Base-by-base conservation (phyloP, 2,797 vertebrate species). In the Brachyrhaphis roseni region DNA sequence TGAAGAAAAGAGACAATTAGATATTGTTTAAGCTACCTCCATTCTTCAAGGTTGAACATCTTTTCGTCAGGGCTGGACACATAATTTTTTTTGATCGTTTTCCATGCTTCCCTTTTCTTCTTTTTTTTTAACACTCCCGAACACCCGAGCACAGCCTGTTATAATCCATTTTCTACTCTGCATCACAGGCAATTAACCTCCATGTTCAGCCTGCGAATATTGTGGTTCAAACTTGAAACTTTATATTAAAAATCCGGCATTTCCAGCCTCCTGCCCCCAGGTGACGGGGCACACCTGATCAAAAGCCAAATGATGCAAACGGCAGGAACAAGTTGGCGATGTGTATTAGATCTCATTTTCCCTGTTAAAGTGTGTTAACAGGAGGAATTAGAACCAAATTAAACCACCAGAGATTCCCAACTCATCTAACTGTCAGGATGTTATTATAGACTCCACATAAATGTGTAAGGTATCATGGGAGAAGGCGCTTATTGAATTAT, bases 401-500 rank as follows among this genome's bases (percentile, higher is more conserved):
- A 93, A 94, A 89, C 91, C 92, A 84, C 93, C 57, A 86, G 92
- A 90, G 93, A 92, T 88, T 84, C 85, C 75, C 76, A 36, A 83
- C 92, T 93, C 93, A 90, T 94, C 92, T 90, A 87, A 91, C 91
- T 82, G 87, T 92, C 90, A 90, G 84, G 90, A 81, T 82, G 45
- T 91, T 90, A 94, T 94, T 94, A 93, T 90, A 91, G 88, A 91
- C 89, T 91, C 82, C 77, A 84, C 84, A 90, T 92, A 92, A 94
- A 92, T 92, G 88, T 95, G 93, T 78, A 84, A 91, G 82, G 91
- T 90, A 75, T 86, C 94, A 28, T 82, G 93, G 93, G 94, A 93
- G 88, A 81, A 76, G 68, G 78, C 18, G 89, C 84, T 94, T 92
- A 94, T 95, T 95, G 88, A 95, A 94, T 95, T 94, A 94, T 74